Base-by-base conservation (phyloP, 2,797 vertebrate species). In the Fratercula arctica region DNA sequence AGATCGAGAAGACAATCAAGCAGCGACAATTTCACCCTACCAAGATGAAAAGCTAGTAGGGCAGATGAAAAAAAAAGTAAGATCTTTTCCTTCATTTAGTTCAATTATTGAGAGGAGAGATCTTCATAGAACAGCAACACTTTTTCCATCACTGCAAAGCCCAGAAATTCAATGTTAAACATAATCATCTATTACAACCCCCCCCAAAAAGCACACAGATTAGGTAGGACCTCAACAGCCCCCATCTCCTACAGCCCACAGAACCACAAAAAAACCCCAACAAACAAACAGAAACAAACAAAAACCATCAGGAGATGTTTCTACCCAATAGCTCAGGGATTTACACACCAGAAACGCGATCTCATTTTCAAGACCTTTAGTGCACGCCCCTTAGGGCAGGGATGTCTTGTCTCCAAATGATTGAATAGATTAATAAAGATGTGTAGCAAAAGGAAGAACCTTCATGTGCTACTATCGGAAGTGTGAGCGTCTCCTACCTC, bases 311-410 rank as follows among this genome's bases (percentile, higher is more conserved):
- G 50, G 64, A 92, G 66, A 88, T 4, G 1, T 35, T 89, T 83
- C 85, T 82, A 91, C 13, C 61, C 77, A 90, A 78, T 6, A 68
- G 37, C 56, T 81, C 85, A 73, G 76, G 35, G 66, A 95, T 72
- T 86, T 84, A 66, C 51, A 95, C 66, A 76, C 39, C 50, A 90
- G 73, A 96, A 91, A 89, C 51, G 54, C 26, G 64, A 94, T 83
- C 78, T 93, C 57, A 87, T 69, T 93, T 94, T 89, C 66, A 75
- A 54, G 29, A 81, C 50, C 66, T 89, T 37, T 80, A 76, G 63
- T 16, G 75, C 85, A 85, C 33, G 85, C 25, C 50, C 86, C 76
- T 87, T 25, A 92, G 61, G 75, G 81, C 50, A 94, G 46, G 61
- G 79, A 87, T 66, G 75, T 67, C 66, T 87, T 75, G 54, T 69